phyloP scores from a whole-genome alignment of 2,797 vertebrate genomes.

The Acrossocheilus fasciatus region DNA sequence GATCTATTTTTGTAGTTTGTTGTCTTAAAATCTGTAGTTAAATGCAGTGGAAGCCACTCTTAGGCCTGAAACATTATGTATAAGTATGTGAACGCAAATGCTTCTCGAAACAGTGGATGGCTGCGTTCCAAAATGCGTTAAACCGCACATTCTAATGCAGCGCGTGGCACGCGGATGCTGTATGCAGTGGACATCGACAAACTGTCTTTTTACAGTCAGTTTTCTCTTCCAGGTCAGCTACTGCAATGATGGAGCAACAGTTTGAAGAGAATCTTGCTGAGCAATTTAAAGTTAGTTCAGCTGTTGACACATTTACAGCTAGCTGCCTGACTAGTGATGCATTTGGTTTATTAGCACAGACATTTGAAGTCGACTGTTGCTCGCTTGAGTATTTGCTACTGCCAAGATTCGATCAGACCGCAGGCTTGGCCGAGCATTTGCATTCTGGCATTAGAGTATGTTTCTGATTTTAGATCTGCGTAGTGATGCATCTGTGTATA shows the following conservation, averaged over 20 bases:
- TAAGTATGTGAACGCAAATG: conserved; percentile 29
- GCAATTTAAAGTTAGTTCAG: neutral
- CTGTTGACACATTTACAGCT: conserved; percentile 7
- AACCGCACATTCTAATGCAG: neutral
- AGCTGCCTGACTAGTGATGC: neutral
- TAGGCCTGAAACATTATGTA: conserved; percentile 51
- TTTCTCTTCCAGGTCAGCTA: conserved; percentile 34
- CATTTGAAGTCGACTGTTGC: neutral
- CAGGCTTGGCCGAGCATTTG: conserved; percentile 20
- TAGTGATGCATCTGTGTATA: conserved; percentile 41
- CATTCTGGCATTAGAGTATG: neutral
- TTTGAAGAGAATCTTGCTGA: neutral
- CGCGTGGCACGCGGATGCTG: neutral
- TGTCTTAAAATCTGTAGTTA: conserved; percentile 7
- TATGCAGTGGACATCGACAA: neutral
- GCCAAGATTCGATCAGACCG: neutral
- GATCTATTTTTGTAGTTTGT: conserved; percentile 26
- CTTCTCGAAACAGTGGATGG: neutral
- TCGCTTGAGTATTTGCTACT: neutral
- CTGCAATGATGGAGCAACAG: neutral
- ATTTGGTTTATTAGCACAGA: conserved; percentile 13
- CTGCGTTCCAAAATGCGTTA: neutral
- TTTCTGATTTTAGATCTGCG: conserved; percentile 20
- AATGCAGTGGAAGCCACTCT: conserved; percentile 11
- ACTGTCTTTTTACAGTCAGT: conserved; percentile 29